Evolutionary conservation across 2,113 vertebrate species (phyloP).

Genomic region (Garra rufa): DNA sequence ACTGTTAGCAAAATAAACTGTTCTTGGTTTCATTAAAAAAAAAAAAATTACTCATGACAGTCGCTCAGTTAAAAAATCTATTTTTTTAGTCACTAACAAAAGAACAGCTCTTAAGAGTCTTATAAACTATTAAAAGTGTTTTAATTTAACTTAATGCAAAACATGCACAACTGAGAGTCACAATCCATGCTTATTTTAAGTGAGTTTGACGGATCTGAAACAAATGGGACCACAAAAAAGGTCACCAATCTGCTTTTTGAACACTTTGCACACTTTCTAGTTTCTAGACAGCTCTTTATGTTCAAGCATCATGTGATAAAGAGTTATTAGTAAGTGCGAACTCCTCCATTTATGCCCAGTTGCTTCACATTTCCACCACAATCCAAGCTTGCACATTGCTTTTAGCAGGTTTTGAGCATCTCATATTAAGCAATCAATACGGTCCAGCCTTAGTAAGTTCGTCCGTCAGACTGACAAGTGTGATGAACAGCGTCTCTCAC

Average conservation of each 20-base stretch:
- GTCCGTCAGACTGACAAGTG: slow-evolving; percentile 43
- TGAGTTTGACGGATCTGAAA: neutral
- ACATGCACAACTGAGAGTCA: neutral
- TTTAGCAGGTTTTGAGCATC: slow-evolving; percentile 14
- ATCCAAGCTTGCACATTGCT: slow-evolving; percentile 23
- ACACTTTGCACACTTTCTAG: neutral
- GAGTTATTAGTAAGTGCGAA: neutral
- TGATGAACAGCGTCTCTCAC: slow-evolving; percentile 64
- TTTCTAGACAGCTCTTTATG: neutral
- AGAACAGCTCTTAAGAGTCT: no score
- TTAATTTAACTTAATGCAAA: neutral
- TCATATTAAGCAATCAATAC: slow-evolving; percentile 41
- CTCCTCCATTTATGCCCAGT: neutral
- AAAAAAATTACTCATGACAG: no score
- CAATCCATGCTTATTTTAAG: neutral
- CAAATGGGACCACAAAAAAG: no score
- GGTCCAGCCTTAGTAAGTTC: slow-evolving; percentile 17
- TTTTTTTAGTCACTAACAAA: no score
- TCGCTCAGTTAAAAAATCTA: no score
- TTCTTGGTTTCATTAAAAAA: neutral
- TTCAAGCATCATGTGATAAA: neutral
- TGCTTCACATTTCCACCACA: slow-evolving; percentile 5
- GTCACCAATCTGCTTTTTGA: neutral
- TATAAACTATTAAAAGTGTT: no score
- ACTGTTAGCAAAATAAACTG: no score